Base-by-base conservation (phyloP, 2,797 vertebrate genomes). In the Merluccius polli region DNA sequence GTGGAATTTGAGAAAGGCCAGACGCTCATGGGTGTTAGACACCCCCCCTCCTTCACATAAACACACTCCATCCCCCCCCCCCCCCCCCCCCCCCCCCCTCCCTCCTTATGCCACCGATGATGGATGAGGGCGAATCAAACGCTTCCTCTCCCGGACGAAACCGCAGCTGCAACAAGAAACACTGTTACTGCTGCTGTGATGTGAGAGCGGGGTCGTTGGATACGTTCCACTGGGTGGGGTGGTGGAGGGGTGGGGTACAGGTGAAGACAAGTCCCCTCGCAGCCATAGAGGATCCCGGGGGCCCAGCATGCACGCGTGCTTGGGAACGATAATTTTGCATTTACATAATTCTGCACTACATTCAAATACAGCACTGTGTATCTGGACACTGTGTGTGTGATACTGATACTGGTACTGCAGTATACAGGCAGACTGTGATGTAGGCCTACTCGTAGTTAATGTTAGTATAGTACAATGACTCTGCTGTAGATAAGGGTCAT, bases 121-220 rank as follows among this genome's bases (percentile, higher is more conserved):
- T 92, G 92, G 93, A 94, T 94, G 92, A 92, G 69, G 86, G 82
- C 76, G 90, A 92, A 94, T 90, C 83, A 93, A 91, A 93, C 92
- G 90, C 93, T 93, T 92, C 93, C 91, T 93, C 90, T 92, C 88
- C 84, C 87, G 88, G 89, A 91, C 90, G 84, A 87, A 86, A 18
- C 78, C 87, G 86, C 84, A 85, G 89, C 90, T 78, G 77, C 92
- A 91, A 93, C 78, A 88, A 78, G 80, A 81, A 70, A 30, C 41
- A 88, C 88, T 44, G 41, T 38, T 38, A 10, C 41, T 44, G 41
- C 59, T n/a, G 59, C 24, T 63, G 59, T 6, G 24, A 11, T n/a
- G 52, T 59, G 52, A 18, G 2, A 18, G 8, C 9, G n/a, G 21
- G 8, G 21, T 10, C 11, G 8, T 9, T 27, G 24, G 92, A 93